Base-by-base conservation (phyloP, 2,888 invertebrate genomes). In the Aplocera efformata region DNA sequence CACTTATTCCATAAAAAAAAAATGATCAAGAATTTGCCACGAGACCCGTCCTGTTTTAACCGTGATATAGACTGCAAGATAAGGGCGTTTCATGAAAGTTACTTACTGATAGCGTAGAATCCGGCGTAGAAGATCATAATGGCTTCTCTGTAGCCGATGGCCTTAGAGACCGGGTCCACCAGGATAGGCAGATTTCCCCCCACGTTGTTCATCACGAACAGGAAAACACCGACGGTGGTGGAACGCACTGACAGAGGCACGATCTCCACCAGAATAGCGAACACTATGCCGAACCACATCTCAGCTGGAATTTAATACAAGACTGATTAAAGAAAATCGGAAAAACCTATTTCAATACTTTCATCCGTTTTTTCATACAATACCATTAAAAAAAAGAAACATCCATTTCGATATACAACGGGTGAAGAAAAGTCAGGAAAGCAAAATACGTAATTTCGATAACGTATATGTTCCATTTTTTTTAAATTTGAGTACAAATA, bases 281-380 rank as follows among this genome's bases (percentile, higher is more conserved):
- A 96, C 2, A 96, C 92, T 50, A 97, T 96, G 32, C 96, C 96
- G 77, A 96, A 96, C 96, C 96, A 97, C 96, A 96, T 96, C 84
- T 96, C 96, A 61, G 96, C 96, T 94, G 84, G 6, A 85, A 85
- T 39, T 13, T 26, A 29, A 47, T 23, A 33, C 24, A 35, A 26
- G 9, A 21, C 32, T 10, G 6, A 6, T 5, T 20, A 20, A 20
- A 5, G 6, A 20, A 20, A 5, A 20, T 20, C 20, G 6, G 3
- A 3, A 20, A 5, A 5, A 20, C 6, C 20, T 5, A 17, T 32
- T n/a, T 21, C 8, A 32, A 5, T 7, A 24, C 8, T 7, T 20
- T 6, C n/a, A n/a, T n/a, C n/a, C n/a, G n/a, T n/a, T n/a, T n/a
- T n/a, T n/a, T n/a, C n/a, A n/a, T n/a, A n/a, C n/a, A n/a, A n/a